These are phyloP conservation scores for Bellardia pandia DNA, from an alignment of 2,888 invertebrate genomes.

Conservation along the genomic window DNA sequence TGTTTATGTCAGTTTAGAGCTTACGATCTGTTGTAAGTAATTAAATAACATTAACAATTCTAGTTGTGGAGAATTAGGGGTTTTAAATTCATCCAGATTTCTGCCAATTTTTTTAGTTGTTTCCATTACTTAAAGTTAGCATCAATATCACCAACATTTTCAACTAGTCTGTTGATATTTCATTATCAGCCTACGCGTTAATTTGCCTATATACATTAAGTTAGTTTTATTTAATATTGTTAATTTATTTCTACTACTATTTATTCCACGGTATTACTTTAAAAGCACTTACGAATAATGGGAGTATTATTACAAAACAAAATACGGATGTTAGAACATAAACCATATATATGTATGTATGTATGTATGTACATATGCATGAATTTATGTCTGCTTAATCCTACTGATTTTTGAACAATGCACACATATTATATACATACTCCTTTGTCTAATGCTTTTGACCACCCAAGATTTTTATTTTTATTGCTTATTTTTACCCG, in stretches of 20 bases:
- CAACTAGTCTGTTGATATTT: not conserved
- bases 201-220: slow-evolving; percentile 51
- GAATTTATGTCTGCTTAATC: too few relatives aligned
- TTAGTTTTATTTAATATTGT: slow-evolving; percentile 38
- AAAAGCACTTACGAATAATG: not conserved
- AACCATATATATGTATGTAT: too few relatives aligned
- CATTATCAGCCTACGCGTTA: slow-evolving; percentile 51
- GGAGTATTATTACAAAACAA: too few relatives aligned
- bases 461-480: slow-evolving; percentile 53
- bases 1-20: not conserved
- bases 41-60: slow-evolving; percentile 41
- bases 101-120: not conserved
- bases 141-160: not conserved
- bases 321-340: too few relatives aligned
- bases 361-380: too few relatives aligned
- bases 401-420: slow-evolving; percentile 16
- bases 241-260: slow-evolving; percentile 38
- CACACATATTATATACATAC: slow-evolving; percentile 49
- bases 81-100: too few relatives aligned
- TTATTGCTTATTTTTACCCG: slow-evolving; percentile 18
- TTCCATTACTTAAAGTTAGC: not conserved
- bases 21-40: not conserved
- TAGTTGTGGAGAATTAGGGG: not conserved
- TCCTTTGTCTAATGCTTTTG: not conserved
- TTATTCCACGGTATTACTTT: slow-evolving; percentile 18